These are phyloP conservation scores for Zeugodacus cucurbitae DNA, from an alignment of 1,140 invertebrate genomes.

Conservation along the genomic window DNA sequence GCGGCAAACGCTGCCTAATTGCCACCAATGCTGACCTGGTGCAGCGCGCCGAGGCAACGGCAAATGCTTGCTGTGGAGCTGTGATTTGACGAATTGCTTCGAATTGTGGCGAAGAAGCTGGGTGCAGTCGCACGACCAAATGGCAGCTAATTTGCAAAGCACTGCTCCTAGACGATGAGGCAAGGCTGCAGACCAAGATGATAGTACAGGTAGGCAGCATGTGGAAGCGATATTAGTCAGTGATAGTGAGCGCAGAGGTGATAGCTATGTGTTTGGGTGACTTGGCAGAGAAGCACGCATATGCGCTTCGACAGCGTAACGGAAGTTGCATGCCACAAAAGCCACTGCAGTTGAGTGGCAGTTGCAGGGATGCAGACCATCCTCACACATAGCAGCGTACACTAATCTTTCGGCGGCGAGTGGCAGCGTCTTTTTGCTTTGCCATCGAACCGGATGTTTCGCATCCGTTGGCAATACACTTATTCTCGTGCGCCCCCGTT, in stretches of 20 bases:
- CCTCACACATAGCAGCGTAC: not conserved
- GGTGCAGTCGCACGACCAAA: not conserved
- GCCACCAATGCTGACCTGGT: constrained; percentile 21
- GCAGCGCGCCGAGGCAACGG: not conserved
- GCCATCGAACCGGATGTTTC: constrained; percentile 18
- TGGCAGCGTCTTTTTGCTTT: constrained; percentile 4
- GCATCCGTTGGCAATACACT: constrained; percentile 17
- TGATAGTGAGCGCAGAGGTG: not conserved
- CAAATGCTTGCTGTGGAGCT: not conserved
- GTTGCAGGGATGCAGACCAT: not conserved
- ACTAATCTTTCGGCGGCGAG: not conserved
- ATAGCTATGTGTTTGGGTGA: not conserved
- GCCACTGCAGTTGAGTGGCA: not conserved
- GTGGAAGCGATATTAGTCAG: not conserved
- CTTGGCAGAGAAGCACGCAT: not conserved
- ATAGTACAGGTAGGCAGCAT: not conserved
- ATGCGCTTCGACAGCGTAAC: not conserved
- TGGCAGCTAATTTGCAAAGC: constrained; percentile 28
- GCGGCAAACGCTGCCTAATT: constrained; percentile 8
- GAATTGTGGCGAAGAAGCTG: constrained; percentile 24
- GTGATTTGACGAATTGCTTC: constrained; percentile 29
- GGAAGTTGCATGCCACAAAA: constrained; percentile 38
- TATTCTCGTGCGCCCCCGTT: constrained; percentile 4
- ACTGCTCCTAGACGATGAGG: not conserved
- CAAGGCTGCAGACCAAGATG: not conserved